A percentile compares a stretch with the other conserved stretches of the same genome.
Conservation (phyloP, 2,113 vertebrate species). For the Prolemur simus region DNA sequence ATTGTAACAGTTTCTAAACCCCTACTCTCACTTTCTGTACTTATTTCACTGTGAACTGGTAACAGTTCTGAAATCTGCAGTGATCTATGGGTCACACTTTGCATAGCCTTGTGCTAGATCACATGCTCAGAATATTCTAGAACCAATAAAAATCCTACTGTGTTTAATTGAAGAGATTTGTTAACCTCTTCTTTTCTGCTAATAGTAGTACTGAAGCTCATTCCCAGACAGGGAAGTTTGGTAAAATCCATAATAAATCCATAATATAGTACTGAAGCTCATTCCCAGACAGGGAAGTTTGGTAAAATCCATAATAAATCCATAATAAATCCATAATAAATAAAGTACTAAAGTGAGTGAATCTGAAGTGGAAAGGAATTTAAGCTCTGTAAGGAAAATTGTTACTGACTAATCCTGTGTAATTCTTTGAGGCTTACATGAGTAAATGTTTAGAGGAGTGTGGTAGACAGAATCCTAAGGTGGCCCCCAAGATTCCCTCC, state of each 20-base stretch:
- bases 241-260: neutral
- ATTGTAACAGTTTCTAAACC: neutral
- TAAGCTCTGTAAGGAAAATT: neutral
- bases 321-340: too few relatives aligned
- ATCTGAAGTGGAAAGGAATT: conserved; percentile 5
- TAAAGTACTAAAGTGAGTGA: neutral
- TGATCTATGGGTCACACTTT: neutral
- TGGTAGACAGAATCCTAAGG: neutral
- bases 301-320: too few relatives aligned
- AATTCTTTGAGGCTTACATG: neutral
- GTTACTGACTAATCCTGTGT: neutral
- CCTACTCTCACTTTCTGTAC: neutral
- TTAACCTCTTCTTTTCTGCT: neutral
- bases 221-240: neutral
- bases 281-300: too few relatives aligned
- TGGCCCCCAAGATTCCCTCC: neutral
- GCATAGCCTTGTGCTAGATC: neutral
- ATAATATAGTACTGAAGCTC: too few relatives aligned
- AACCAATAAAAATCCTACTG: neutral
- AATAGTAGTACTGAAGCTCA: neutral
- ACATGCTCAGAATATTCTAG: neutral
- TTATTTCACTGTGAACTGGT: neutral
- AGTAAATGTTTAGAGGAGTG: neutral
- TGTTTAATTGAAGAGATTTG: neutral
- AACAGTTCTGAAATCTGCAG: neutral